Evolutionary conservation across 2,113 vertebrate species (phyloP).

Genomic region (Campylomormyrus numenius): DNA sequence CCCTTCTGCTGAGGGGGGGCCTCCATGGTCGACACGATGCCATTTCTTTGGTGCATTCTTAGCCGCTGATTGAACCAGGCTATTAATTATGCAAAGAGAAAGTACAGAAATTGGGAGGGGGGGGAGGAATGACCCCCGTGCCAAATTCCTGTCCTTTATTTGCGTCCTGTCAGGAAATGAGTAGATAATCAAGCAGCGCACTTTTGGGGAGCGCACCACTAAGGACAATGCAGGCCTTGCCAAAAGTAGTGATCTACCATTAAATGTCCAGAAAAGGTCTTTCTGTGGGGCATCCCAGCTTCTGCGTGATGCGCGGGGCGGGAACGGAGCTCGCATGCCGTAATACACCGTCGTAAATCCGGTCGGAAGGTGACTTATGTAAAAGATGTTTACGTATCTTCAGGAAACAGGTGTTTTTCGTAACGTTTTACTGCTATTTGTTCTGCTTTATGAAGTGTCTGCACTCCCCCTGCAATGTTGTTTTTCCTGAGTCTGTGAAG

Average conservation of each 20-base stretch:
- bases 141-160: constrained; percentile 60
- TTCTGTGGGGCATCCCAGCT: background rate
- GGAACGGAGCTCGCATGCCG: background rate
- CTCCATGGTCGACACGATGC: constrained; percentile 39
- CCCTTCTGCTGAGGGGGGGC: constrained; percentile 41
- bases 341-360: background rate
- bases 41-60: constrained; percentile 57
- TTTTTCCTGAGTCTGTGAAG: constrained; percentile 44
- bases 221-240: background rate
- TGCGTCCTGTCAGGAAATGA: constrained; percentile 57
- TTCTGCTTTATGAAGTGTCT: constrained; percentile 39
- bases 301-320: background rate
- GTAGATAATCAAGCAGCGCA: constrained; percentile 54
- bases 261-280: background rate
- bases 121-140: constrained; percentile 36
- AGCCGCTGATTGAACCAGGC: constrained; percentile 59
- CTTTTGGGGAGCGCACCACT: background rate
- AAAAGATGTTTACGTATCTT: constrained; percentile 7
- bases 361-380: constrained; percentile 2
- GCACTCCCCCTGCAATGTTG: constrained; percentile 40
- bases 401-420: constrained; percentile 18
- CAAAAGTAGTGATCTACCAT: background rate
- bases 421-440: constrained; percentile 7
- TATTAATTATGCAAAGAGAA: constrained; percentile 53
- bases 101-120: constrained; percentile 31